Evolutionary conservation across 1,140 invertebrate genomes (phyloP), one percentile per base, ranked within the genome.

Genomic region (Drosophila sturtevanti): DNA sequence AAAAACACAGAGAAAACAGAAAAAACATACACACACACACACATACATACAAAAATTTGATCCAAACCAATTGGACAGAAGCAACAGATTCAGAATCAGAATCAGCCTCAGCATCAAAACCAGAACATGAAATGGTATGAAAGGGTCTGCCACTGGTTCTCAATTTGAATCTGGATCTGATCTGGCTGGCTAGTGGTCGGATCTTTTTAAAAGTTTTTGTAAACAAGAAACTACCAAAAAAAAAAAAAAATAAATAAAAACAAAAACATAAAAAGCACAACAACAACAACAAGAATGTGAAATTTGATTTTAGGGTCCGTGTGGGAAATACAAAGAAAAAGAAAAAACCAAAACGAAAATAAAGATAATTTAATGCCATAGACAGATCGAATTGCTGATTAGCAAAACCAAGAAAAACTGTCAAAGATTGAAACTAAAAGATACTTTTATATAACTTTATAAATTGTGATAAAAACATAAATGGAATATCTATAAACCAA

Each of bases 11-110:
- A 24, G 27, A 31, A 31, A 21, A 16, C 18, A 48, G 16, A 48
- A 48, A n/a, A n/a, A n/a, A n/a, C n/a, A n/a, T n/a, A n/a, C n/a
- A n/a, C n/a, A n/a, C n/a, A 48, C 41, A 21, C 41, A 48, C 41
- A 48, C 41, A 48, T 0, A 31, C 2, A 24, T 4, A 24, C 0
- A 16, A 44, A 35, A 48, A 48, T 21, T 48, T 48, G 41, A 48
- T 48, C 41, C 41, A 9, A 48, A 48, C 41, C 41, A 48, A 48
- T 48, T 48, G 41, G 41, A 21, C 41, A 48, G 41, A 48, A 48
- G 41, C 41, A 48, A 16, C 41, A 21, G 41, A 48, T 21, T 10
- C 41, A 21, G 41, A 48, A 48, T 48, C 41, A 18, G 41, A 16
- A 44, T 44, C 41, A 48, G 14, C 41, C 18, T 48, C 41, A 48